Conservation (phyloP, 2,113 vertebrate genomes). For the Deroptyus accipitrinus region DNA sequence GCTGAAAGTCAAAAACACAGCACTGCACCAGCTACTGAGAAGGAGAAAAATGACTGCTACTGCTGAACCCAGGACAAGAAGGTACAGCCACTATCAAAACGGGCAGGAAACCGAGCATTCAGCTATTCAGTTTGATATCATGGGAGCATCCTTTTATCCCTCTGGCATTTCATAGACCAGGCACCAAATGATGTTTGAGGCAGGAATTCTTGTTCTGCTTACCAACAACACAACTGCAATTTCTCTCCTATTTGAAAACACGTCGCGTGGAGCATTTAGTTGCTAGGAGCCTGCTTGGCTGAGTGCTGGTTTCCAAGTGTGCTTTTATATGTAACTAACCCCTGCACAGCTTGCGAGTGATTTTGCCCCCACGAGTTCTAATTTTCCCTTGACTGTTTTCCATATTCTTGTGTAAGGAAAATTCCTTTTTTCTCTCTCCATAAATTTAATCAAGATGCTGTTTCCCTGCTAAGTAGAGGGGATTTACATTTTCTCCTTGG, state of each 20-base stretch:
- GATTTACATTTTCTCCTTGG: neutral
- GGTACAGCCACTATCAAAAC: fast-evolving
- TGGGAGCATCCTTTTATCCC: neutral
- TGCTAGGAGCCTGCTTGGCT: constrained; percentile 65
- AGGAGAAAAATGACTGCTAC: too few species aligned
- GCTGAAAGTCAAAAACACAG: too few species aligned
- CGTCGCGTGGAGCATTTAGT: constrained; percentile 23
- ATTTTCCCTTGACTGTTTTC: neutral
- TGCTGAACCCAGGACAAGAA: neutral
- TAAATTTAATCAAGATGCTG: constrained; percentile 1
- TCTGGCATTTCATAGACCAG: neutral
- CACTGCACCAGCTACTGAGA: too few species aligned
- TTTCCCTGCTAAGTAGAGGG: neutral
- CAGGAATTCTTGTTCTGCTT: neutral
- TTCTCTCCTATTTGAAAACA: constrained; percentile 29
- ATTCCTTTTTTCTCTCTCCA: neutral
- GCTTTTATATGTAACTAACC: constrained; percentile 48
- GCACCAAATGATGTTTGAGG: neutral
- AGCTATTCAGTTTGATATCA: neutral
- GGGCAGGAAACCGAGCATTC: neutral
- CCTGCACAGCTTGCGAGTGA: constrained; percentile 11
- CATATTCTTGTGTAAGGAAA: neutral
- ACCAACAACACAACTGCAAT: neutral
- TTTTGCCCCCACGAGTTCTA: constrained; percentile 15
- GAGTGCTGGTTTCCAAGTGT: constrained; percentile 22